Base-by-base conservation (phyloP, 1,140 invertebrate species). In the Musca domestica region DNA sequence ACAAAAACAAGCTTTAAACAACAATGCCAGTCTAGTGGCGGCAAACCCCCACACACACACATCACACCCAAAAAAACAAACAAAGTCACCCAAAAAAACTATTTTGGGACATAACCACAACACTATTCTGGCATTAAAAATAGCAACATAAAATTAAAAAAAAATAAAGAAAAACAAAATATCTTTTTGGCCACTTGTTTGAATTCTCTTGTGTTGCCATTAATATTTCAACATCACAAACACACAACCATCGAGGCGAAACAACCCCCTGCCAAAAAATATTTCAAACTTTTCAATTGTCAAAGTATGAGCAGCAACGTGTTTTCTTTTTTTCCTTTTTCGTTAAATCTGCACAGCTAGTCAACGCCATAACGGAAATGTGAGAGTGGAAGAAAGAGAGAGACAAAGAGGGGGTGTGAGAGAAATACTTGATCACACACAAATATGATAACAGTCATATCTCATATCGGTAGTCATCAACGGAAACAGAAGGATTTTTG, bases 171-270 rank as follows among this genome's bases (percentile, higher is more conserved):
- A 27, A 27, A 56, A 27, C 14, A 56, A 9, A 56, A 15, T 27
- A n/a, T 56, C 15, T 14, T 25, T 27, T 56, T 56, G 14, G 23
- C 52, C 52, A 56, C 52, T 56, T 56, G 52, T 56, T 56, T 56
- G 52, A 56, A 56, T 56, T 27, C n/a, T 56, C 17, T 15, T 56
- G 23, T 27, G 27, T 3, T 27, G 15, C 12, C 20, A 19, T 51
- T 20, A 51, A 51, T 51, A 51, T 19, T 51, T 51, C 12, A 56
- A 15, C 7, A 15, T 56, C 27, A 27, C 52, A 4, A 23, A 56
- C 6, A 27, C 52, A 27, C 12, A 27, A n/a, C 27, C 15, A 41
- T 5, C 23, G 15, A 56, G 15, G 23, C 12, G 22, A 7, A 56
- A n/a, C 15, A 25, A 15, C 23, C n/a, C n/a, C 15, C 52, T 56